These are phyloP conservation scores for Muntiacus muntjak DNA, from an alignment of 2,113 vertebrate species.

Conservation along the genomic window DNA sequence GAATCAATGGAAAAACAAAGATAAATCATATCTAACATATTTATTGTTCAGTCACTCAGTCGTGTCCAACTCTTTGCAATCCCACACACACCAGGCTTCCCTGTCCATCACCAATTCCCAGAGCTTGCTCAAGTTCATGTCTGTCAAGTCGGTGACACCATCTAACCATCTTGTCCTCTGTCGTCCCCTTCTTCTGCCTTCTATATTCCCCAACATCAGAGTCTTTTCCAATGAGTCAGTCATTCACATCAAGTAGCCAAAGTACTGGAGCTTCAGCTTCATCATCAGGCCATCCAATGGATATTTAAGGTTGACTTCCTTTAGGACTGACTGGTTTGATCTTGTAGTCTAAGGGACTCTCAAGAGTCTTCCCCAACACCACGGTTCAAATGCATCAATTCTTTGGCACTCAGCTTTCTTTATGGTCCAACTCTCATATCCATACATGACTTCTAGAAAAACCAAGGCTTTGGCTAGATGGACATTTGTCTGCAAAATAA, in stretches of 20 bases:
- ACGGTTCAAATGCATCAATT: not conserved
- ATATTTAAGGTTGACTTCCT: not conserved
- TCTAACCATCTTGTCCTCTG: not conserved
- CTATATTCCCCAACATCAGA: not conserved
- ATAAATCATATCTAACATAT: not conserved
- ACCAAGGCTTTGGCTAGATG: not conserved
- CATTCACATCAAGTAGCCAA: not conserved
- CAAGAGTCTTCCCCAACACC: not conserved
- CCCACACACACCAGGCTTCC: not conserved
- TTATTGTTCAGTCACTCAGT: not conserved
- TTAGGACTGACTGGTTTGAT: not conserved
- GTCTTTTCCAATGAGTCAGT: not conserved
- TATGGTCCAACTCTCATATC: not conserved
- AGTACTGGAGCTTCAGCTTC: not conserved
- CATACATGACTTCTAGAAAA: not conserved
- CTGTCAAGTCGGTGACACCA: not conserved
- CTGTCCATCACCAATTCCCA: not conserved
- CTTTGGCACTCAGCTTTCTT: not conserved
- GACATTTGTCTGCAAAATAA: not conserved
- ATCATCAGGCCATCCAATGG: not conserved
- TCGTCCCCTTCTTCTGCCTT: not conserved
- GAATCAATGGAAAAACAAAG: not conserved
- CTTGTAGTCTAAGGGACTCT: not conserved
- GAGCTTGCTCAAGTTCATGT: not conserved
- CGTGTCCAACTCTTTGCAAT: fast-evolving